Percentiles rank a stretch among this genome's conserved stretches.
phyloP scores from a whole-genome alignment of 2,113 vertebrate genomes.

The Trematomus loennbergii region DNA sequence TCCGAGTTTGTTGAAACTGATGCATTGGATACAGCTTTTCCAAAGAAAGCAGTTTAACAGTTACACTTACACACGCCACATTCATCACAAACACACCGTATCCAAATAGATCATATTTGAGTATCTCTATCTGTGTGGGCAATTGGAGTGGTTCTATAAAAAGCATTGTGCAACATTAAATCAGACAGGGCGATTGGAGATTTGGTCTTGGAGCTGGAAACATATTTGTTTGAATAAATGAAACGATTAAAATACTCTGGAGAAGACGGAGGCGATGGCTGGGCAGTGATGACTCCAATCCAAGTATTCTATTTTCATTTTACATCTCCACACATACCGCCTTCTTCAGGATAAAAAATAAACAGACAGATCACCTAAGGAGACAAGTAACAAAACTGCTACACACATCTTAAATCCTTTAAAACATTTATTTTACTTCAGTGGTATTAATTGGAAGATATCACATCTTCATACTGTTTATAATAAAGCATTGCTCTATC shows the following conservation, averaged over 20 bases:
- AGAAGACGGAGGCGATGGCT: conserved; percentile 45
- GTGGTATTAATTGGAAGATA: not conserved
- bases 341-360: conserved; percentile 3
- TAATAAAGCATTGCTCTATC: not conserved
- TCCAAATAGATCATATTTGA: not conserved
- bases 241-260: conserved; percentile 31
- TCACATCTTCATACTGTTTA: not conserved
- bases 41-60: not conserved
- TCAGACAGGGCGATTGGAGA: not conserved
- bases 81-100: not conserved
- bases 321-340: conserved; percentile 23
- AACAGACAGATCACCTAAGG: not conserved
- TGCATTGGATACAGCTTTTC: not conserved
- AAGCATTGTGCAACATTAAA: not conserved
- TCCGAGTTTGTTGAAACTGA: not conserved
- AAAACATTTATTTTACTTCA: not conserved
- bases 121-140: not conserved
- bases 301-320: conserved; percentile 44
- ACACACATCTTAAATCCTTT: not conserved
- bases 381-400: not conserved
- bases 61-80: not conserved
- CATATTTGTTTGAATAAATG: conserved; percentile 3
- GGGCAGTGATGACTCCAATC: conserved; percentile 26
- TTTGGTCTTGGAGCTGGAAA: conserved; percentile 1
- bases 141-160: not conserved